Base-by-base conservation (phyloP, 2,888 invertebrate genomes). In the Pterostichus niger region DNA sequence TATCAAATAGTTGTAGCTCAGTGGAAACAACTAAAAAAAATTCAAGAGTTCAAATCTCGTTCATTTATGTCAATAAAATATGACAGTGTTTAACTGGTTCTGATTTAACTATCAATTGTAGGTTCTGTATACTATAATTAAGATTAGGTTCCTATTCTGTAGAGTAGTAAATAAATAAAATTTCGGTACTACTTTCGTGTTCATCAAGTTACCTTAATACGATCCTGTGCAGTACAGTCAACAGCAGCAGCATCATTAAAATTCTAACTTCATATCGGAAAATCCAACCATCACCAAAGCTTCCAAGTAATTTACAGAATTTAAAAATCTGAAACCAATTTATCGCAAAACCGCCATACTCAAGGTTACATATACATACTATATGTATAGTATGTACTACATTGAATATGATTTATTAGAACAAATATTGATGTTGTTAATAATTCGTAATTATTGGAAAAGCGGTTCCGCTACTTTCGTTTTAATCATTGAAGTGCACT, bases 391-490 rank as follows among this genome's bases (percentile, higher is more conserved):
- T 40, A 1, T 2, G 40, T 40, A 6, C 40, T 5, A 40, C 40
- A 40, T 40, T 40, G 40, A 40, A 40, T 40, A 40, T 71, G 68
- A 71, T 71, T 71, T 71, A 71, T 71, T 46, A 13, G 68, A 15
- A 71, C 17, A 17, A 40, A 44, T 11, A 17, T 40, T 35, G 64
- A 64, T 40, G 64, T 40, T 35, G 17, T 15, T 9, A 9, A 71
- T 71, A 54, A 75, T 52, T 75, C 17, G 52, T 54, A 75, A 75
- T 75, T 75, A 75, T 35, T 75, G 75, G 54, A 75, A 75, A 75
- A 52, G 52, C 52, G 13, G 52, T 54, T 49, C 75, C 44, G 54
- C 75, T 75, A 52, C 75, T 75, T 75, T 75, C 73, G n/a, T 73
- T 73, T 68, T 73, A 73, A 73, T 44, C 73, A 73, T 49, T 52